Evolutionary conservation across 1,140 invertebrate species (phyloP).

Genomic region (Branchinecta lindahli): DNA sequence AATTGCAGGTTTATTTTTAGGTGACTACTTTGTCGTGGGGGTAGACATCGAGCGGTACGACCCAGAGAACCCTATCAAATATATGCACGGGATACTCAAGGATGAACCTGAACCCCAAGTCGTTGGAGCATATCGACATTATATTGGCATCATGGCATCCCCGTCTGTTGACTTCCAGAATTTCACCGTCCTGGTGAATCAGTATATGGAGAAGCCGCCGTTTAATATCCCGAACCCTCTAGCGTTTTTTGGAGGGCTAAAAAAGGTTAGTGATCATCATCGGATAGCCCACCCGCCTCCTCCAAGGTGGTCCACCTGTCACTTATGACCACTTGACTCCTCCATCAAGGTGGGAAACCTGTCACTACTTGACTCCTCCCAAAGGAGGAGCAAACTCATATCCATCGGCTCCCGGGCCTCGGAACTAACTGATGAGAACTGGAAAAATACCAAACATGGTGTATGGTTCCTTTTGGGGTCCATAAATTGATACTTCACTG

Average conservation of each 20-base stretch:
- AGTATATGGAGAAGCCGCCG: slow-evolving; percentile 46
- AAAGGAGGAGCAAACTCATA: too few species aligned
- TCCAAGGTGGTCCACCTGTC: background rate
- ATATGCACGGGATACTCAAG: slow-evolving; percentile 51
- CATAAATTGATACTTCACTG: too few species aligned
- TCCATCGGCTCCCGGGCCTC: too few species aligned
- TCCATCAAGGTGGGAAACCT: too few species aligned
- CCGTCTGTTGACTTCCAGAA: slow-evolving; percentile 42
- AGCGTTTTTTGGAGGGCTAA: slow-evolving; percentile 46
- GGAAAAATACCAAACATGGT: too few species aligned
- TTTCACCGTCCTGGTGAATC: slow-evolving; percentile 58
- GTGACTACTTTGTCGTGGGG: slow-evolving; percentile 77
- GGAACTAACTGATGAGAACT: too few species aligned
- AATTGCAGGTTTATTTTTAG: slow-evolving; percentile 32
- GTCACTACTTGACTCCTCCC: too few species aligned
- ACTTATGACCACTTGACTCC: too few species aligned
- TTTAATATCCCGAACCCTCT: slow-evolving; percentile 72
- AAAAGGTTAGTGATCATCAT: slow-evolving; percentile 41
- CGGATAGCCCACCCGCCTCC: background rate
- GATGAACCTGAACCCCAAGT: slow-evolving; percentile 37
- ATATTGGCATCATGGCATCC: slow-evolving; percentile 44
- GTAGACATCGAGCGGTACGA: slow-evolving; percentile 78
- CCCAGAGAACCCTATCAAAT: slow-evolving; percentile 49
- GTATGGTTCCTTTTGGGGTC: background rate
- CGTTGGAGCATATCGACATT: slow-evolving; percentile 48